Conservation (phyloP, 2,113 vertebrate genomes). For the Channa argus region DNA sequence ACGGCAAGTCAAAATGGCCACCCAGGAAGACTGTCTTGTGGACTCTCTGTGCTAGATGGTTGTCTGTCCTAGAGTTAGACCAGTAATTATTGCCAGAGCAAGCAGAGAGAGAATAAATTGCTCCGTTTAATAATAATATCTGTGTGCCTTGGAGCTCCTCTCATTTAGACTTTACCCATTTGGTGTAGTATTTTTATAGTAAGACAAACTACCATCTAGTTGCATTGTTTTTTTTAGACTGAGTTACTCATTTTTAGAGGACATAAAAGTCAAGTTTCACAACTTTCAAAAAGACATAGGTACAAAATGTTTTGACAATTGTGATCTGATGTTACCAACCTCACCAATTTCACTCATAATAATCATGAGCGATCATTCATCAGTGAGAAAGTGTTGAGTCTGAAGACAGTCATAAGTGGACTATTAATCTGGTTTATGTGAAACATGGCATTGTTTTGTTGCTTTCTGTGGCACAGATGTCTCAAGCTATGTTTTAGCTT, state of each 20-base stretch:
- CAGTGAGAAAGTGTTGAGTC: no score
- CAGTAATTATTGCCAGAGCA: constrained; percentile 40
- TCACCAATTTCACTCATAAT: no score
- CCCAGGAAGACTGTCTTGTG: constrained; percentile 5
- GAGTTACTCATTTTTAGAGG: not conserved
- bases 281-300: no score
- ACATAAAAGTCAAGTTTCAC: not conserved
- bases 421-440: not conserved
- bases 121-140: constrained; percentile 3
- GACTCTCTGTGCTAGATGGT: not conserved
- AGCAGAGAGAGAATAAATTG: constrained; percentile 12
- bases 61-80: constrained; percentile 18
- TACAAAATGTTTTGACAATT: no score
- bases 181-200: not conserved
- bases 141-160: constrained; percentile 3
- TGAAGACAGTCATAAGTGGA: no score
- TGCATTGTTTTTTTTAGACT: not conserved
- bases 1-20: constrained; percentile 10
- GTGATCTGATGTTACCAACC: no score
- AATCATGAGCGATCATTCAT: no score
- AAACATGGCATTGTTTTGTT: not conserved
- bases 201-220: not conserved
- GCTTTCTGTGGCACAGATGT: not conserved
- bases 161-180: not conserved
- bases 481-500: not conserved